phyloP scores from a whole-genome alignment of 2,113 vertebrate species.

The Todiramphus chloris region DNA sequence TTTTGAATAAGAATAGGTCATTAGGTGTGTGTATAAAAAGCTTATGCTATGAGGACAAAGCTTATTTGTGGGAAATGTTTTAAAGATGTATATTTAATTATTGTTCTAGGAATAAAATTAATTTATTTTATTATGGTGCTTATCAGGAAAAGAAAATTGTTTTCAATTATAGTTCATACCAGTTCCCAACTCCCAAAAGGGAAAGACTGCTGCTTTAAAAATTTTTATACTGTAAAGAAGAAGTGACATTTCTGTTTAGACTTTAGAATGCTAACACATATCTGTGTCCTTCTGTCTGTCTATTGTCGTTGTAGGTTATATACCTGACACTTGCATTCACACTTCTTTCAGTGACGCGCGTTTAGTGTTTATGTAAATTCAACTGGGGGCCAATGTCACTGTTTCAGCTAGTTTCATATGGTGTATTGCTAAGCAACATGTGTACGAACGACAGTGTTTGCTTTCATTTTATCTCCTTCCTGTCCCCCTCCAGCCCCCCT shows the following conservation, averaged over 20 bases:
- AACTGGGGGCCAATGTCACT: background rate
- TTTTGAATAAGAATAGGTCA: background rate
- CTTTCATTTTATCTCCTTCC: slow-evolving; percentile 1
- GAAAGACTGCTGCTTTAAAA: background rate
- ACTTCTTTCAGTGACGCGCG: background rate
- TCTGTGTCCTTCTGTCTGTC: background rate
- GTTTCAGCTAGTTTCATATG: background rate
- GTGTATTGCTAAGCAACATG: slow-evolving; percentile 49
- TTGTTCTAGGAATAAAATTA: background rate
- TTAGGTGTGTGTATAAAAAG: background rate
- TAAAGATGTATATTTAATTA: background rate
- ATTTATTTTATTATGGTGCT: background rate
- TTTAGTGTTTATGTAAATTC: background rate
- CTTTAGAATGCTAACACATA: background rate
- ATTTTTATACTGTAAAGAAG: background rate
- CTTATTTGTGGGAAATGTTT: background rate
- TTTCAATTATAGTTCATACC: background rate
- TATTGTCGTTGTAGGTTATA: background rate
- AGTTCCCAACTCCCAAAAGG: background rate
- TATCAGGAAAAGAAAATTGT: background rate
- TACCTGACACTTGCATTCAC: background rate
- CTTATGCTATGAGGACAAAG: background rate
- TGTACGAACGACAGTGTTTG: background rate
- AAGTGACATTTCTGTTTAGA: background rate
- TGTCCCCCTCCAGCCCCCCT: background rate